Evolutionary conservation across 2,888 invertebrate species (phyloP).

Genomic region (Homarus gammarus): DNA sequence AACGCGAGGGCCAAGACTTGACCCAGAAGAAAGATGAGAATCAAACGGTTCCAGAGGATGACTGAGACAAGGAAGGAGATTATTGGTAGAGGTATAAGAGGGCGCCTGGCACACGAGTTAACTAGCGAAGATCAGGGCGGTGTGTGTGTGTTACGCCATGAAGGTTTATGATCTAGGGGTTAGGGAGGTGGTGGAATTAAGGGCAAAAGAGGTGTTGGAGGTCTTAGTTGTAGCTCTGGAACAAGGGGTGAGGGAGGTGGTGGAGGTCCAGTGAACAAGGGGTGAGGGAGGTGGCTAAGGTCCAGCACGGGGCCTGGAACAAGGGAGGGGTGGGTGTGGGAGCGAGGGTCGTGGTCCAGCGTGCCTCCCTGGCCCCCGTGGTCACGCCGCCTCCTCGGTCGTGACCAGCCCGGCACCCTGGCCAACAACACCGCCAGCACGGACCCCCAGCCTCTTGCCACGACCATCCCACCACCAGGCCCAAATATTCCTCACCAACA

Average conservation of each 20-base stretch:
- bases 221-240: not conserved
- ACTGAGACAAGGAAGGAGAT: not conserved
- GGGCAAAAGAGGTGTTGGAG: not conserved
- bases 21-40: too few species aligned
- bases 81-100: not conserved
- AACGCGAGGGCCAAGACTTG: too few species aligned
- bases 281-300: not conserved
- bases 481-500: not conserved
- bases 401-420: slow-evolving; percentile 62
- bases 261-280: not conserved
- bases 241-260: not conserved
- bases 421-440: slow-evolving; percentile 46
- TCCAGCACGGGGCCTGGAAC: slow-evolving; percentile 1
- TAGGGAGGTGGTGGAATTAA: not conserved
- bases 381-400: slow-evolving; percentile 57
- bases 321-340: slow-evolving; percentile 48
- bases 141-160: too few species aligned
- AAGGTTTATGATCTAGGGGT: not conserved
- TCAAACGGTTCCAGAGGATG: too few species aligned
- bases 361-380: slow-evolving; percentile 58
- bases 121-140: too few species aligned
- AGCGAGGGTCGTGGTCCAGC: slow-evolving; percentile 50
- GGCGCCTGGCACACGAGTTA: not conserved
- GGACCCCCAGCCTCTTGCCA: slow-evolving; percentile 2
- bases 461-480: not conserved